These are phyloP conservation scores for Apodemus agrarius DNA, from an alignment of 2,797 vertebrate species.

Conservation along the genomic window DNA sequence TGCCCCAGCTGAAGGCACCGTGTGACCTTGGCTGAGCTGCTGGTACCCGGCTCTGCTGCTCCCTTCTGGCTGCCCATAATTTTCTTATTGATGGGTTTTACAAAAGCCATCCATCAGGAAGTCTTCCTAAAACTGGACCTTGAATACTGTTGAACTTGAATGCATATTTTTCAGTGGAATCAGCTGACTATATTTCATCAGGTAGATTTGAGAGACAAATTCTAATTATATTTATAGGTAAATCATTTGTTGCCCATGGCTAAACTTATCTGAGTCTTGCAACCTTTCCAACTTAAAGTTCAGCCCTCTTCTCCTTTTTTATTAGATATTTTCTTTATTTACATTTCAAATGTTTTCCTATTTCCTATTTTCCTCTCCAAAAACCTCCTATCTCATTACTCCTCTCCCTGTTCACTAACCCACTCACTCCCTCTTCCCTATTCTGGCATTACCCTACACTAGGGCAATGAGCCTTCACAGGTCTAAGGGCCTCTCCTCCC, in stretches of 20 bases:
- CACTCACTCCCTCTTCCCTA: too few relatives aligned
- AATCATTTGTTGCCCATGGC: slow-evolving; percentile 64
- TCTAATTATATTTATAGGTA: slow-evolving; percentile 82
- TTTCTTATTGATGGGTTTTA: not conserved
- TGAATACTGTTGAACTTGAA: slow-evolving; percentile 77
- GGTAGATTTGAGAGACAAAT: slow-evolving; percentile 79
- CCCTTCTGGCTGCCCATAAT: too few relatives aligned
- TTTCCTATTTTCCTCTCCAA: too few relatives aligned
- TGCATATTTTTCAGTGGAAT: slow-evolving; percentile 72
- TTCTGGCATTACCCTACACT: too few relatives aligned
- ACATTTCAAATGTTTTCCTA: too few relatives aligned
- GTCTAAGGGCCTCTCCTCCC: too few relatives aligned
- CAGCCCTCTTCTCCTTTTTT: slow-evolving; percentile 14
- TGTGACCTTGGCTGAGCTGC: too few relatives aligned
- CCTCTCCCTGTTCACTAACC: too few relatives aligned
- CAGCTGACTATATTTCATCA: slow-evolving; percentile 81
- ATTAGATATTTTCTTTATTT: not conserved
- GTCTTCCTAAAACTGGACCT: slow-evolving; percentile 69
- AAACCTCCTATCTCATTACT: too few relatives aligned
- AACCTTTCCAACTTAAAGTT: slow-evolving; percentile 65
- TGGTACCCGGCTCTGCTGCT: too few relatives aligned
- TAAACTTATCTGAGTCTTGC: slow-evolving; percentile 64
- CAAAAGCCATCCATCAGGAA: not conserved
- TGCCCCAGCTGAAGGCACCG: too few relatives aligned
- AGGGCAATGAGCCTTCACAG: too few relatives aligned